A percentile compares a stretch with the other conserved stretches of the same genome.
Evolutionary conservation across 2,113 vertebrate genomes (phyloP).

Genomic region (Thunnus maccoyii): DNA sequence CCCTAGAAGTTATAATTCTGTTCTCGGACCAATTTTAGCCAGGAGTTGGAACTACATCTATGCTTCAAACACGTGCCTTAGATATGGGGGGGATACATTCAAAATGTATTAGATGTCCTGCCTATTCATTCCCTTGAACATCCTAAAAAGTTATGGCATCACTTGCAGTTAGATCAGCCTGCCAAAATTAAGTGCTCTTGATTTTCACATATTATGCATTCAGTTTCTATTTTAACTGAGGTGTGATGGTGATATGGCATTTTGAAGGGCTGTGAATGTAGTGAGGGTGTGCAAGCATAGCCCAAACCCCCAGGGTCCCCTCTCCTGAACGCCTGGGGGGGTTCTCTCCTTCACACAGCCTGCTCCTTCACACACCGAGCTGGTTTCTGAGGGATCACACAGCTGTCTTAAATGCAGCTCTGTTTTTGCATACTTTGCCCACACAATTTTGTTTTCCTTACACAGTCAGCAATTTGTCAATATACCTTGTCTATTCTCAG

Average conservation of each 20-base stretch:
- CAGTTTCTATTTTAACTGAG: constrained; percentile 51
- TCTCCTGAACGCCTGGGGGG: constrained; percentile 63
- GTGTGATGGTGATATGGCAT: constrained; percentile 60
- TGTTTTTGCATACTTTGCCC: constrained; percentile 70
- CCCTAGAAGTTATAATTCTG: constrained; percentile 1
- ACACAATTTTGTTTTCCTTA: constrained; percentile 57
- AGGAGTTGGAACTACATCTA: neutral
- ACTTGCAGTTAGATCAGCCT: constrained; percentile 13
- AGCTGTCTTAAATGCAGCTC: constrained; percentile 68
- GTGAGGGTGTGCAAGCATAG: constrained; percentile 45
- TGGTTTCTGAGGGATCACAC: constrained; percentile 69
- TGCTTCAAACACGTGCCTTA: neutral
- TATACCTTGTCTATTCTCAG: constrained; percentile 63
- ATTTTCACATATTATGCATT: constrained; percentile 41
- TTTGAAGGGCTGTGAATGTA: constrained; percentile 68
- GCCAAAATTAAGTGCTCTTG: constrained; percentile 37
- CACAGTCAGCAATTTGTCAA: constrained; percentile 73
- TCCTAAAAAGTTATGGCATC: constrained; percentile 1
- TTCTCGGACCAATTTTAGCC: neutral
- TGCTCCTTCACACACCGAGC: constrained; percentile 63
- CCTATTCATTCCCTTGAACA: constrained; percentile 4
- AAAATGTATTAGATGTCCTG: neutral
- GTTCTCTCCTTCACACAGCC: constrained; percentile 68
- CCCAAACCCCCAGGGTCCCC: constrained; percentile 67
- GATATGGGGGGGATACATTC: neutral